Conservation (phyloP, 2,797 vertebrate species). For the Lates japonicus region DNA sequence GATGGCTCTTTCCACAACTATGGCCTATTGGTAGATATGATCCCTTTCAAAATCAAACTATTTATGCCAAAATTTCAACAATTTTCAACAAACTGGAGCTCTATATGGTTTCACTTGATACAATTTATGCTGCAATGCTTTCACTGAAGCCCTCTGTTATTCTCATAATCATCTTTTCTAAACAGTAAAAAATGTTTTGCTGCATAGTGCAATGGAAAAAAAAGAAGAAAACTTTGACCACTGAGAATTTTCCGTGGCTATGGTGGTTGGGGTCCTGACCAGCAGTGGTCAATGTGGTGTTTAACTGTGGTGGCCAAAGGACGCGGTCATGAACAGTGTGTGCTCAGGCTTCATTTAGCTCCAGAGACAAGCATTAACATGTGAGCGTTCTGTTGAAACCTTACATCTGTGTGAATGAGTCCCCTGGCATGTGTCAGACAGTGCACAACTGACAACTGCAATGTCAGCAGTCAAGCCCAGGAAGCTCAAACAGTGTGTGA, state of each 20-base stretch:
- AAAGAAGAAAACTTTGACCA: slow-evolving; percentile 52
- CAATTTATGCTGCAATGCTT: slow-evolving; percentile 28
- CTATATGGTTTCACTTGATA: slow-evolving; percentile 31
- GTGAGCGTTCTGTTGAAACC: slow-evolving; percentile 47
- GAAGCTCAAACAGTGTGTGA: not conserved
- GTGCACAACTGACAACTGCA: slow-evolving; percentile 36
- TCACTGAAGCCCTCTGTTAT: slow-evolving; percentile 45
- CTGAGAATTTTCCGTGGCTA: slow-evolving; percentile 67
- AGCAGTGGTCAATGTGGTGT: slow-evolving; percentile 72
- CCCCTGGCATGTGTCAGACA: slow-evolving; percentile 27
- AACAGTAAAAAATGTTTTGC: slow-evolving; percentile 67
- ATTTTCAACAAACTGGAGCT: slow-evolving; percentile 33
- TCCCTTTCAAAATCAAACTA: slow-evolving; percentile 18
- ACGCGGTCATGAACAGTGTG: slow-evolving; percentile 62
- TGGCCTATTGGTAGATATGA: slow-evolving; percentile 11
- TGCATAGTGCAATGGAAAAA: slow-evolving; percentile 55
- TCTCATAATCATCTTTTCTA: slow-evolving; percentile 66
- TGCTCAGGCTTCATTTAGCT: slow-evolving; percentile 59
- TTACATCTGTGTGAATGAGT: slow-evolving; percentile 44
- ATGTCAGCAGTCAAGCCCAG: slow-evolving; percentile 26
- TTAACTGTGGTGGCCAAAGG: slow-evolving; percentile 67
- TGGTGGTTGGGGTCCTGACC: slow-evolving; percentile 71
- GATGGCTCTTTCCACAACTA: slow-evolving; percentile 38
- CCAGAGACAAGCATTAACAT: slow-evolving; percentile 52
- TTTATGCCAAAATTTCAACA: slow-evolving; percentile 40